These are phyloP conservation scores for Lysandra bellargus DNA, from an alignment of 2,888 invertebrate species.

Conservation along the genomic window DNA sequence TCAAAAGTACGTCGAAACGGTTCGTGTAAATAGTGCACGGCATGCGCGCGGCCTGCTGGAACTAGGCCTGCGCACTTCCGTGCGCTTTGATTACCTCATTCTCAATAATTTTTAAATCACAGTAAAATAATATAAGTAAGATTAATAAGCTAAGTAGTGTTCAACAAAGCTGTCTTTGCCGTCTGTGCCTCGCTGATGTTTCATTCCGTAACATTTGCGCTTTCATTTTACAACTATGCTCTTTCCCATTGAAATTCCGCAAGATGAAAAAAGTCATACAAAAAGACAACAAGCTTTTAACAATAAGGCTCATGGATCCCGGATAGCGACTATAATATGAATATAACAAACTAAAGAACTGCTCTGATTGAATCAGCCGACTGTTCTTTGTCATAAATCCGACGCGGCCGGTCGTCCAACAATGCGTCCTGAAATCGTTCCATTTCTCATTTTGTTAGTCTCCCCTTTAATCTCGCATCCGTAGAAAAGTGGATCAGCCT, in stretches of 20 bases:
- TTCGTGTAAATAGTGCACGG: no score
- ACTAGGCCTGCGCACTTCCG: no score
- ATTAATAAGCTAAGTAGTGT: conserved; percentile 33
- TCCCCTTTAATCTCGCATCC: conserved; percentile 80
- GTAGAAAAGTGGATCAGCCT: conserved; percentile 78
- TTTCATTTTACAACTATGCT: conserved; percentile 39
- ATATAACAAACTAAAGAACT: conserved; percentile 79
- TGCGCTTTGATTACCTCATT: no score
- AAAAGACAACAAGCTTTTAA: conserved; percentile 63
- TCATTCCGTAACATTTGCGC: conserved; percentile 34
- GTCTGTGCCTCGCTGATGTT: conserved; percentile 27
- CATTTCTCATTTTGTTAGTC: conserved; percentile 80
- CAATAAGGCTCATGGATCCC: conserved; percentile 69
- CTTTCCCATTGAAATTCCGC: conserved; percentile 35
- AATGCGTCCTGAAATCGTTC: conserved; percentile 79
- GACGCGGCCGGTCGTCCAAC: conserved; percentile 75
- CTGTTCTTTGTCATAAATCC: conserved; percentile 80
- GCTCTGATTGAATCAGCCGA: conserved; percentile 79
- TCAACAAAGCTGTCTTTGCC: conserved; percentile 32
- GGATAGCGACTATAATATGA: conserved; percentile 68
- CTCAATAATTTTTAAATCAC: not conserved
- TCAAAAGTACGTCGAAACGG: no score
- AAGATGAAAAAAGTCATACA: conserved; percentile 44
- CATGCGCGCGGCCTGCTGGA: no score
- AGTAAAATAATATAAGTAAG: conserved; percentile 11